phyloP scores from a whole-genome alignment of 2,888 invertebrate species.

The Agonopterix arenella region DNA sequence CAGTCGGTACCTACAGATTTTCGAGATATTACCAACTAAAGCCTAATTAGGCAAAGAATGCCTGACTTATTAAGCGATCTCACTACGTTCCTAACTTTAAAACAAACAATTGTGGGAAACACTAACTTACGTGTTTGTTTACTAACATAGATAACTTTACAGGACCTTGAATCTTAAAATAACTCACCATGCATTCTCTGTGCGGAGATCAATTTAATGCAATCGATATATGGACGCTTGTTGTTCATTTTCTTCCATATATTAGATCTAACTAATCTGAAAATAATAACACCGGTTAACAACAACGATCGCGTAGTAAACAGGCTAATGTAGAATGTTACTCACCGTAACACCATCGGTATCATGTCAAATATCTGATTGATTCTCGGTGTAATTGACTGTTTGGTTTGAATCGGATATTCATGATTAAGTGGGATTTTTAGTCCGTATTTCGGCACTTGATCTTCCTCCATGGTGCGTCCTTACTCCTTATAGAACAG shows the following conservation, averaged over 20 bases:
- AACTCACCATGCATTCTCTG: constrained; percentile 90
- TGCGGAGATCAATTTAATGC: constrained; percentile 81
- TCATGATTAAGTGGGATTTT: constrained; percentile 85
- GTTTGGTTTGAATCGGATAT: constrained; percentile 84
- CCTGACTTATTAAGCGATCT: no score
- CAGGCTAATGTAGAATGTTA: neutral
- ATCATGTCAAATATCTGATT: constrained; percentile 83
- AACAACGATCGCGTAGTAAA: no score
- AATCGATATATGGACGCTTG: constrained; percentile 87
- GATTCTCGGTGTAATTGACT: constrained; percentile 79
- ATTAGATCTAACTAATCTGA: constrained; percentile 85
- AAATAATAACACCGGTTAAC: constrained; percentile 21
- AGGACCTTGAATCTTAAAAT: neutral
- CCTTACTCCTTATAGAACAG: no score
- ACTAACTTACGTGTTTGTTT: no score
- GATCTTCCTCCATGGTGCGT: no score
- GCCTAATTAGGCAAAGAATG: no score
- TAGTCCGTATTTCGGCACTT: constrained; percentile 79
- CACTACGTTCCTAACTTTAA: no score
- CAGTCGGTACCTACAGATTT: no score
- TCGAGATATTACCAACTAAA: no score
- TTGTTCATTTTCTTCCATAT: constrained; percentile 79
- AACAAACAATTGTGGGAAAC: no score
- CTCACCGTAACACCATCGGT: constrained; percentile 81
- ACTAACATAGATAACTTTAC: no score